Evolutionary conservation across 2,797 vertebrate genomes (phyloP), one percentile per base, ranked within the genome.

Genomic region (Dipus sagitta): DNA sequence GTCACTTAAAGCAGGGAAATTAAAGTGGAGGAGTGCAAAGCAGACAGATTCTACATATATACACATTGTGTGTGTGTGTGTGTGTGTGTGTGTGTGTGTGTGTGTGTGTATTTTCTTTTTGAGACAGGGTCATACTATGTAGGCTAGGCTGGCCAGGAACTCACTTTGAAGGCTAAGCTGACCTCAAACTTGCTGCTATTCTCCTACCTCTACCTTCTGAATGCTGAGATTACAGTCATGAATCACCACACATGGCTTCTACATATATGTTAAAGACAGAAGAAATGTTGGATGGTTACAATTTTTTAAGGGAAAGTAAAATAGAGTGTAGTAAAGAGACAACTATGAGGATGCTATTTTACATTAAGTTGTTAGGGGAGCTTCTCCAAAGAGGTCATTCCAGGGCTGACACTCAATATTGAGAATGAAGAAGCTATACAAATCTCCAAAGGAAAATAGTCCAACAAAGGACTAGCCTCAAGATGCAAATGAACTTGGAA

Each of bases 271-370:
- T 76, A 58, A 92, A 85, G 47, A 60, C 62, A 68, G 52, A 85
- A 54, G 68, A 92, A 86, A 24, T 58, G 81, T 54, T 72, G 76
- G 77, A 52, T 14, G 6, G 12, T 68, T 83, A 32, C 65, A 91
- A 20, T 71, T 20, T 62, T 42, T 8, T 30, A 71, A 75, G 21
- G 64, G 92, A 94, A 91, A 75, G n/a, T n/a, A 58, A 90, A 96
- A 81, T 72, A 54, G 52, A 9, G 30, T 4, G 12, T 65, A 23
- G 28, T 52, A 84, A 90, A 90, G 11, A 87, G n/a, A 74, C n/a
- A 7, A 68, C 42, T 47, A 15, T 60, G 20, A 64, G 12, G 6
- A 54, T 65, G 47, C 64, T 70, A 88, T 38, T 89, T 38, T 70
- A 78, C 38, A 42, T 67, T 32, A 30, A 68, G n/a, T 67, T 30